phyloP scores from a whole-genome alignment of 92 coral and sea anemone genomes.

The Plumapathes pennacea region DNA sequence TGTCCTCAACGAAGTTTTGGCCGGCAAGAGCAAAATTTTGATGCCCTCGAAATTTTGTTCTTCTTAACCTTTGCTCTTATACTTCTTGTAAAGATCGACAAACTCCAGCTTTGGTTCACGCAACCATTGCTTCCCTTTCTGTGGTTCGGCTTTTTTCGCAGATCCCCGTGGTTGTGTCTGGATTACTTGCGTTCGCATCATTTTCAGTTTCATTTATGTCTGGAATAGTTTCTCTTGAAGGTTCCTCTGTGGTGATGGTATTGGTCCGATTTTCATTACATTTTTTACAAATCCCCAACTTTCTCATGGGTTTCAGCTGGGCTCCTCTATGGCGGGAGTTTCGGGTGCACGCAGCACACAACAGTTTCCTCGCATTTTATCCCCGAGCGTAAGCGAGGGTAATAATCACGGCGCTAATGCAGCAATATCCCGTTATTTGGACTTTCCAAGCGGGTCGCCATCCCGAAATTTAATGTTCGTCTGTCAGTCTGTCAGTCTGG shows the following conservation, averaged over 20 bases:
- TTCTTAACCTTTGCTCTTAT: conserved; percentile 52
- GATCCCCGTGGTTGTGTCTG: too few species aligned
- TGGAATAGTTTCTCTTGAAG: conserved; percentile 1
- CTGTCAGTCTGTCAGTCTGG: too few species aligned
- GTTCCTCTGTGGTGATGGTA: not conserved
- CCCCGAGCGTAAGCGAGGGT: too few species aligned
- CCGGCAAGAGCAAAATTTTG: too few species aligned
- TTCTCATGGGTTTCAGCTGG: conserved; percentile 4
- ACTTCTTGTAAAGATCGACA: conserved; percentile 31
- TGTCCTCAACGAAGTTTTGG: too few species aligned
- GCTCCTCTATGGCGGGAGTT: conserved; percentile 8
- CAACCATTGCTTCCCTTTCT: conserved; percentile 44
- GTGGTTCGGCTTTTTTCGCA: too few species aligned
- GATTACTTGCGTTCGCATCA: conserved; percentile 8
- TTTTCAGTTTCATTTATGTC: conserved; percentile 11
- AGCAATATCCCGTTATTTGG: too few species aligned
- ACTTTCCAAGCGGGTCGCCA: too few species aligned
- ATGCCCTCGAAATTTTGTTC: too few species aligned
- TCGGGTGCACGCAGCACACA: conserved; percentile 13
- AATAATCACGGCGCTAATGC: too few species aligned
- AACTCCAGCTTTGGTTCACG: conserved; percentile 45
- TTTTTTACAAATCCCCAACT: conserved; percentile 15
- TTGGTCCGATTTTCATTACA: too few species aligned
- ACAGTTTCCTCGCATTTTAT: conserved; percentile 18
- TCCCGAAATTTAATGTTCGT: too few species aligned